Conservation (phyloP, 1,140 invertebrate genomes). For the Pygmarrhopalites habei region DNA sequence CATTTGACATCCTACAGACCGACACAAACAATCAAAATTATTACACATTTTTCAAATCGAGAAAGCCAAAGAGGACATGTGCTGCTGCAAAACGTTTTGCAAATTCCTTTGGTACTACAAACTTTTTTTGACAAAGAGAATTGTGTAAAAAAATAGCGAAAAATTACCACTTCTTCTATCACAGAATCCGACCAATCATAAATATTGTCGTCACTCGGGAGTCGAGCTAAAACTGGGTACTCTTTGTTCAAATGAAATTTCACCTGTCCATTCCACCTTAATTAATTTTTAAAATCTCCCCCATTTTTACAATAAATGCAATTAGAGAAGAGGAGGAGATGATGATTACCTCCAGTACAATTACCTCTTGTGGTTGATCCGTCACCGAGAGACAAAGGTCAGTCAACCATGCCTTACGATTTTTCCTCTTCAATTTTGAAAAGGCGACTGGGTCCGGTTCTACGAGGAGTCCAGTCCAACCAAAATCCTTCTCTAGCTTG, state of each 20-base stretch:
- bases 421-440: conserved; percentile 34
- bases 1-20: conserved; percentile 18
- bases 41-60: background rate
- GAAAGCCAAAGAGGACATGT: background rate
- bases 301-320: too few species aligned
- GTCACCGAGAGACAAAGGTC: background rate
- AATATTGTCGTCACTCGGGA: background rate
- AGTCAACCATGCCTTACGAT: conserved; percentile 35
- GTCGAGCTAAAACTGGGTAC: background rate
- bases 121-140: too few species aligned
- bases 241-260: background rate
- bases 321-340: too few species aligned
- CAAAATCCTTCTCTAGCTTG: conserved; percentile 60
- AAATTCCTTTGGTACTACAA: background rate
- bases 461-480: conserved; percentile 65
- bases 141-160: too few species aligned
- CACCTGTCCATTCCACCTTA: too few species aligned
- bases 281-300: too few species aligned
- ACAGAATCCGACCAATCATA: background rate
- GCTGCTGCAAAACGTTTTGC: background rate
- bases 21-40: too few species aligned
- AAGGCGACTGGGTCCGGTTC: conserved; percentile 57
- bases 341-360: too few species aligned
- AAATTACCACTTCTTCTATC: background rate
- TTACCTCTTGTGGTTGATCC: background rate